Percentiles rank a stretch among this genome's conserved stretches.
phyloP scores from a whole-genome alignment of 2,797 vertebrate species.

The Notamacropus eugenii region DNA sequence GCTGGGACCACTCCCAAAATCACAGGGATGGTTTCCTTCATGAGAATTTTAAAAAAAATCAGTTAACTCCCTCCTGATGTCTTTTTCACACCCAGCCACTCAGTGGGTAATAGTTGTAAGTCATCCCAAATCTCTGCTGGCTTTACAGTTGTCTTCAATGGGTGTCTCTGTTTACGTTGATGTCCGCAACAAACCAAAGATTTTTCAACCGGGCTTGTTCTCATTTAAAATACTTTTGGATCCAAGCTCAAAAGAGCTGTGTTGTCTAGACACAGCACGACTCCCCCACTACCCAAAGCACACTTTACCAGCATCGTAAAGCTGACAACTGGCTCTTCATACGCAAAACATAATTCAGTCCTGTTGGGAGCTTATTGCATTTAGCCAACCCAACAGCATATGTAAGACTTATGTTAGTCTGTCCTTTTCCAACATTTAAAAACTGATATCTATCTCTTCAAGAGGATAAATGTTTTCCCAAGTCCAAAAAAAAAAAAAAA shows the following conservation, averaged over 20 bases:
- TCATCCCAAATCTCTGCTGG: background rate
- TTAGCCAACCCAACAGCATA: conserved; percentile 77
- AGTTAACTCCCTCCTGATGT: conserved; percentile 66
- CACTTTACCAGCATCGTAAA: conserved; percentile 79
- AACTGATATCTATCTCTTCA: conserved; percentile 85
- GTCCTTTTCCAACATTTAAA: conserved; percentile 85
- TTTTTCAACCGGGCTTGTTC: conserved; percentile 73
- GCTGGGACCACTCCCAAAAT: background rate
- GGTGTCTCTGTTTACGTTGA: conserved; percentile 8
- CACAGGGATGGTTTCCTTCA: background rate
- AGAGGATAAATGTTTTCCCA: conserved; percentile 85
- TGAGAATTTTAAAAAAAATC: background rate
- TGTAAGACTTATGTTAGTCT: conserved; percentile 83
- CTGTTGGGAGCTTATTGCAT: conserved; percentile 64
- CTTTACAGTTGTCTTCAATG: conserved; percentile 26
- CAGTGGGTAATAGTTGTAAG: conserved; percentile 15
- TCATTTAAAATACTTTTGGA: conserved; percentile 80
- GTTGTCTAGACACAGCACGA: conserved; percentile 75
- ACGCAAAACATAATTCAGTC: conserved; percentile 78
- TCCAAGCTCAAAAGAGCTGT: conserved; percentile 78
- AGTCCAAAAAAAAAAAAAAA: conserved; percentile 73
- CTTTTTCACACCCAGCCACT: conserved; percentile 64
- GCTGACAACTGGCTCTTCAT: conserved; percentile 78
- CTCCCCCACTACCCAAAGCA: conserved; percentile 78
- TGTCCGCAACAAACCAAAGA: conserved; percentile 39